Conservation (phyloP, 2,797 vertebrate genomes). For the Hoplostethus atlanticus region DNA sequence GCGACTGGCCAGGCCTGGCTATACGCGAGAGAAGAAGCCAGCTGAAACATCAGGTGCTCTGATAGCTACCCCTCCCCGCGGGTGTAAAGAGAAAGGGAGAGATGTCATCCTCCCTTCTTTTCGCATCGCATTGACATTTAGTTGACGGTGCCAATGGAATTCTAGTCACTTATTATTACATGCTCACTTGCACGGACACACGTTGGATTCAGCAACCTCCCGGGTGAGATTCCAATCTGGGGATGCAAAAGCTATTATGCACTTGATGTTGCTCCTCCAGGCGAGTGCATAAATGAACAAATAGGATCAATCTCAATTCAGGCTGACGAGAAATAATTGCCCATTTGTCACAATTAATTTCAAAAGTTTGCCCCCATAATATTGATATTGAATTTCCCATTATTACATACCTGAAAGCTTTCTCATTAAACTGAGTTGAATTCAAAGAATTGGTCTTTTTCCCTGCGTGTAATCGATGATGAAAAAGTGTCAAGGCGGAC, state of each 20-base stretch:
- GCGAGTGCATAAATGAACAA: constrained; percentile 62
- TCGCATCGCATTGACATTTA: constrained; percentile 44
- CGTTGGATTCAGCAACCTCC: constrained; percentile 64
- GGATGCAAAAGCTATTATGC: constrained; percentile 56
- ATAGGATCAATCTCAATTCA: constrained; percentile 73
- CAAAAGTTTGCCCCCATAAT: constrained; percentile 56
- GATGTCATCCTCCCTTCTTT: constrained; percentile 21
- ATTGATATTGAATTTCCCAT: constrained; percentile 71
- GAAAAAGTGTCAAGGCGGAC: constrained; percentile 44
- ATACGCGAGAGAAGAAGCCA: neutral
- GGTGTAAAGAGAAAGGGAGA: constrained; percentile 11
- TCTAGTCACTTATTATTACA: constrained; percentile 37
- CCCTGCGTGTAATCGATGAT: constrained; percentile 53
- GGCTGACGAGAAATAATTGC: constrained; percentile 71
- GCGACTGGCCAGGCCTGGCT: constrained; percentile 4
- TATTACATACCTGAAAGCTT: constrained; percentile 57
- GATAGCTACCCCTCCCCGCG: neutral
- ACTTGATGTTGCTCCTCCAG: constrained; percentile 46
- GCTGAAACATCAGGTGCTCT: constrained; percentile 17
- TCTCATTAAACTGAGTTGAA: constrained; percentile 58
- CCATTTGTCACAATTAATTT: constrained; percentile 79
- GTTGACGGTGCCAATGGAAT: constrained; percentile 43
- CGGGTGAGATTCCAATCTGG: constrained; percentile 58
- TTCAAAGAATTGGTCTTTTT: constrained; percentile 43
- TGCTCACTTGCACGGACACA: constrained; percentile 36